Conservation (phyloP, 2,888 invertebrate species). For the Monopis laevigella region DNA sequence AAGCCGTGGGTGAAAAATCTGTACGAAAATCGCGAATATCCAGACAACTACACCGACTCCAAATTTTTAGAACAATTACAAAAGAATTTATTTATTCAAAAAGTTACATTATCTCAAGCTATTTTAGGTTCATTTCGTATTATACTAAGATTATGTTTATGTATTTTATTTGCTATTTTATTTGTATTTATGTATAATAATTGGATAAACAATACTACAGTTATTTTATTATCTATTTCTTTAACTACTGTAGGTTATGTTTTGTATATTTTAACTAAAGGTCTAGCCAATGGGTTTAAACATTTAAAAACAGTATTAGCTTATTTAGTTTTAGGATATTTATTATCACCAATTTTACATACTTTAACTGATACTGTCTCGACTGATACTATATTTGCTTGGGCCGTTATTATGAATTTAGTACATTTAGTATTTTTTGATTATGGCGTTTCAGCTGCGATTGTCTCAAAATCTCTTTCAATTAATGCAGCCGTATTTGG, state of each 20-base stretch:
- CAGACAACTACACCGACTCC: conserved; percentile 92
- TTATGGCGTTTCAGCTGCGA: conserved; percentile 87
- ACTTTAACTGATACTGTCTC: conserved; percentile 96
- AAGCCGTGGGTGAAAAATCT: conserved; percentile 87
- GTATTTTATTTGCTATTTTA: conserved; percentile 76
- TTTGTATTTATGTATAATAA: conserved; percentile 79
- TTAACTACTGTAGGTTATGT: conserved; percentile 71
- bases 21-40: conserved; percentile 86
- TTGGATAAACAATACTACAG: conserved; percentile 69
- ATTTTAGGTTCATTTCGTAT: conserved; percentile 77
- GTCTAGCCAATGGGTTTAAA: conserved; percentile 37
- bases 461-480: conserved; percentile 91
- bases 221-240: conserved; percentile 67
- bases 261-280: conserved; percentile 54
- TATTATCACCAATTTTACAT: conserved; percentile 90
- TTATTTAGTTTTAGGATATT: conserved; percentile 86
- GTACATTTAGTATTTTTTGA: conserved; percentile 92
- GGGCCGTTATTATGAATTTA: conserved; percentile 87
- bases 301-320: conserved; percentile 83
- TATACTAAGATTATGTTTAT: conserved; percentile 81
- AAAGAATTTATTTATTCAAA: conserved; percentile 83
- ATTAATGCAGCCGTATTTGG: conserved; percentile 96
- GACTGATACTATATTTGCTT: conserved; percentile 96
- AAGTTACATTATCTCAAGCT: conserved; percentile 72
- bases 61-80: conserved; percentile 86